Base-by-base conservation (phyloP, 2,113 vertebrate genomes). In the Pimephales promelas region DNA sequence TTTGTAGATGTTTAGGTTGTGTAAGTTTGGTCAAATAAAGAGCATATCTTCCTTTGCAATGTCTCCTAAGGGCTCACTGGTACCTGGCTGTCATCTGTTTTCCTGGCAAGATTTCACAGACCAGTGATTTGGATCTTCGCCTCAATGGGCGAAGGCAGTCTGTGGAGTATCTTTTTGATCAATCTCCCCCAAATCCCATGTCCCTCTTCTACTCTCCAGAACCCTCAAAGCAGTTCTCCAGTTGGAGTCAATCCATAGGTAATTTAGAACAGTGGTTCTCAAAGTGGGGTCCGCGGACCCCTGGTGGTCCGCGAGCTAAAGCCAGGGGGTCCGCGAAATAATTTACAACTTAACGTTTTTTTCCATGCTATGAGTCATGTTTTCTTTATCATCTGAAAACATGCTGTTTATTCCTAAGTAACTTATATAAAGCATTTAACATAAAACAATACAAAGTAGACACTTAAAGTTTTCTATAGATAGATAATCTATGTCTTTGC, bases 41-140 rank as follows among this genome's bases (percentile, higher is more conserved):
- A 52, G 72, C 72, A 52, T 31, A 1, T 36, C 40, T 54, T 73
- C 2, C 0, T 75, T 28, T 75, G 16, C 45, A 28, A 61, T 86
- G 2, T 54, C 43, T 68, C 66, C 88, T 76, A 90, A 97, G 96
- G 40, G 94, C 96, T 87, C 96, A 97, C 85, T 97, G 96, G 96
- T 97, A 96, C 94, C 93, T 97, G 93, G 96, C 96, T 89, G 95
- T 97, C 86, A 96, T 97, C 90, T 96, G 96, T 92, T 97, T 96
- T 86, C 96, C 96, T 90, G 96, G 95, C 89, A 93, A 77, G 22
- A 76, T 79, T 72, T 86, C 77, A 34, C 79, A 72, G 14, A 57
- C 56, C 74, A 83, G 61, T 28, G 64, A 3, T 24, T n/a, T 61
- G 70, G 52, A 81, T 64, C 2, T 45, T 72, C 28, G 7, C 13